These are phyloP conservation scores for Sinhomidia bicolor DNA, from an alignment of 2,888 invertebrate species.

Conservation along the genomic window DNA sequence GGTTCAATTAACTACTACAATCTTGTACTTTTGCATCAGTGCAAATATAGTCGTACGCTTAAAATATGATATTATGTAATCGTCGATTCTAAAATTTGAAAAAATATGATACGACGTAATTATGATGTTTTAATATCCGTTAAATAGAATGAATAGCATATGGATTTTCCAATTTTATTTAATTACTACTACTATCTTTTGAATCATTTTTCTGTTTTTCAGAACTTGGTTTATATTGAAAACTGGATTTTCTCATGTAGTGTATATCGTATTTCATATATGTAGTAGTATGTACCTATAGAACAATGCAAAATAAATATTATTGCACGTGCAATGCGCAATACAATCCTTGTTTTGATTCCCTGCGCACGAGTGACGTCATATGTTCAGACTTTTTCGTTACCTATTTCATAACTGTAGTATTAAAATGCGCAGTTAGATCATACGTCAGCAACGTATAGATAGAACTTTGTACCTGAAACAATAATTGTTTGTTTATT, in stretches of 20 bases:
- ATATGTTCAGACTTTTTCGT: too few relatives aligned
- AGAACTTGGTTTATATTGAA: neutral
- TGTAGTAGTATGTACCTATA: too few relatives aligned
- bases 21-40: neutral
- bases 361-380: too few relatives aligned
- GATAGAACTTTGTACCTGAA: too few relatives aligned
- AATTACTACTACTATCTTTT: too few relatives aligned
- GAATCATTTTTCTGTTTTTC: neutral
- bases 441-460: too few relatives aligned
- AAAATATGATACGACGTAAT: neutral
- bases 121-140: neutral
- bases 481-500: too few relatives aligned
- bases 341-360: neutral
- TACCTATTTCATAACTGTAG: too few relatives aligned
- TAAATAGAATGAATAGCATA: neutral
- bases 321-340: neutral
- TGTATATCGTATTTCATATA: too few relatives aligned
- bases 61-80: too few relatives aligned
- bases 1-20: neutral
- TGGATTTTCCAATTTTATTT: neutral
- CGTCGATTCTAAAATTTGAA: neutral
- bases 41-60: too few relatives aligned
- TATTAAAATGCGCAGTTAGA: too few relatives aligned
- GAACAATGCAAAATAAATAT: neutral
- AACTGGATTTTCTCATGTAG: constrained; percentile 5